Percentiles rank a stretch among this genome's conserved stretches.
These are phyloP conservation scores for Bovichtus variegatus DNA, from an alignment of 2,797 vertebrate genomes.

Conservation along the genomic window DNA sequence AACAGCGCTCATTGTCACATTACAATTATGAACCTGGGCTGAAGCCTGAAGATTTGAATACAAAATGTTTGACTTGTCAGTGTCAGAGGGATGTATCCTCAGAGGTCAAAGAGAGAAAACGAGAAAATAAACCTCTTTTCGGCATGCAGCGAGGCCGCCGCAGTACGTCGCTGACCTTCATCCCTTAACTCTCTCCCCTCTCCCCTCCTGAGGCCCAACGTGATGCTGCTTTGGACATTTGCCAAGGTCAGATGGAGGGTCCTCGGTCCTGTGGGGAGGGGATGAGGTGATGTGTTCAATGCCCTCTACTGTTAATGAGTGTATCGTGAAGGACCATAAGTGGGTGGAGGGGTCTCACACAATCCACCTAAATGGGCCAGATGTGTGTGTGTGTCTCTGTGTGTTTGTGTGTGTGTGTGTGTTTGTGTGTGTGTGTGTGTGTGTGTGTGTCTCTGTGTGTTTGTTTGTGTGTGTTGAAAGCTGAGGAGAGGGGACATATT, in stretches of 20 bases:
- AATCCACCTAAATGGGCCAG: slow-evolving; percentile 12
- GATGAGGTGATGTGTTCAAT: slow-evolving; percentile 58
- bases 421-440: slow-evolving; percentile 1
- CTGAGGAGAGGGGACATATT: not conserved
- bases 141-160: slow-evolving; percentile 48
- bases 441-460: not conserved
- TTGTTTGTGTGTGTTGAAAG: not conserved
- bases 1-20: slow-evolving; percentile 36
- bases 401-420: slow-evolving; percentile 3
- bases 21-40: slow-evolving; percentile 25
- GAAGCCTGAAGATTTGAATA: slow-evolving; percentile 17
- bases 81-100: slow-evolving; percentile 12
- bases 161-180: slow-evolving; percentile 67
- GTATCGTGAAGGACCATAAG: slow-evolving; percentile 37
- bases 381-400: slow-evolving; percentile 12
- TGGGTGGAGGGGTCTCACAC: slow-evolving; percentile 29
- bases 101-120: slow-evolving; percentile 12
- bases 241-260: slow-evolving; percentile 72
- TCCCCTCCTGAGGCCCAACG: slow-evolving; percentile 55
- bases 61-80: slow-evolving; percentile 24
- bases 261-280: slow-evolving; percentile 57
- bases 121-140: slow-evolving; percentile 47
- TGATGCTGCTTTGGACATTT: slow-evolving; percentile 61
- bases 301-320: slow-evolving; percentile 71
- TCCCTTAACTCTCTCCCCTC: slow-evolving; percentile 43